phyloP scores from a whole-genome alignment of 2,888 invertebrate genomes.

The Adelognathus sp. region DNA sequence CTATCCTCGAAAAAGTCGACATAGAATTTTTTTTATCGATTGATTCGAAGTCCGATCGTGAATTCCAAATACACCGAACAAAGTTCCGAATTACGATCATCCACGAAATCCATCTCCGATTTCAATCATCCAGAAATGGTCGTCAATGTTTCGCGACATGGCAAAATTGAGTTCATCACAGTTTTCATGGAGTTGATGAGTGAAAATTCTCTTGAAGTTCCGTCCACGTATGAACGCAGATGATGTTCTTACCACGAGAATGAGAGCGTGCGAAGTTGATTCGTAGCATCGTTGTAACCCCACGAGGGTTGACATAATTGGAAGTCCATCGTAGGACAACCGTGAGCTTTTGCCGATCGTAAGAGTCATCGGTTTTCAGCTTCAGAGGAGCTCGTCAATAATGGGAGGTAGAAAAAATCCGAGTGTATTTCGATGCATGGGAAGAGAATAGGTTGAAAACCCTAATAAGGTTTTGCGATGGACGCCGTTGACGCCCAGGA shows the following conservation, averaged over 20 bases:
- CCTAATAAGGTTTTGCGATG: not conserved
- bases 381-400: not conserved
- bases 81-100: too few species aligned
- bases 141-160: too few species aligned
- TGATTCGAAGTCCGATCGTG: too few species aligned
- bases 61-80: too few species aligned
- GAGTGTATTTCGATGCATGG: not conserved
- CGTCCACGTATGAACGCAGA: not conserved
- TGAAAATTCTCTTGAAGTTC: not conserved
- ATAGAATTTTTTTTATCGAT: not conserved
- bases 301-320: not conserved
- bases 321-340: not conserved
- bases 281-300: not conserved
- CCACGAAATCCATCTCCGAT: too few species aligned
- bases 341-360: not conserved
- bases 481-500: not conserved
- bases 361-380: not conserved
- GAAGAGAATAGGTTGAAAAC: not conserved
- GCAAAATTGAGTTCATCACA: not conserved
- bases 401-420: not conserved
- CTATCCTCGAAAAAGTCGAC: too few species aligned
- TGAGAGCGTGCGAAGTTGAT: not conserved
- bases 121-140: too few species aligned
- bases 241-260: not conserved
- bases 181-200: not conserved